Base-by-base conservation (phyloP, 2,113 vertebrate genomes). In the Proteles cristata region DNA sequence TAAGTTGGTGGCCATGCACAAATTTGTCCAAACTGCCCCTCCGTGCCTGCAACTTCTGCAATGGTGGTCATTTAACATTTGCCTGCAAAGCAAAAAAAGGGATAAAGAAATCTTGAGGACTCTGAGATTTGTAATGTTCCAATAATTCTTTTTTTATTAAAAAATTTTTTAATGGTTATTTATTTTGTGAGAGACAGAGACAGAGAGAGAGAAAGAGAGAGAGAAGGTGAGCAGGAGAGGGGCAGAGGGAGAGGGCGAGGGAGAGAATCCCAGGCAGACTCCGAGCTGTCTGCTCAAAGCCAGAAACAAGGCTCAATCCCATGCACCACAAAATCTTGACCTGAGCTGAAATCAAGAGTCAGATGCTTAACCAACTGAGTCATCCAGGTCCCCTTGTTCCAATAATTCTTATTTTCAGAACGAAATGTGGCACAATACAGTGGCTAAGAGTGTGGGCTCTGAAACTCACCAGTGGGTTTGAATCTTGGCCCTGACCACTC, bases 381-480 rank as follows among this genome's bases (percentile, higher is more conserved):
- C 58, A 23, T 61, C 7, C 58, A 61, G 19, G 21, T 61, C 58
- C 19, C 58, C 19, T 21, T 53, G n/a, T 33, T 82, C 17, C n/a
- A 79, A 14, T 69, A 76, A 43, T 43, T 94, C 33, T 90, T 23
- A 39, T 66, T 96, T 88, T 94, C 8, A 43, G 66, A 35, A 96
- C n/a, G 31, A 91, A 85, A 43, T 2, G 35, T 45, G 48, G 4
- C 17, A 61, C 55, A 39, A 55, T 45, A 12, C 1, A 15, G 69
- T 35, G 11, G 43, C 35, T 55, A 35, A n/a, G 74, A 39, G 26
- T 0, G 1, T 10, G 15, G 33, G 8, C 23, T 43, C 14, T 15
- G 17, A 84, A 91, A 21, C 33, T 16, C 90, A 8, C 3, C 2
- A 17, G n/a, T 5, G 7, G 45, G 11, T 28, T 48, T 71, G 45